phyloP scores from a whole-genome alignment of 2,888 invertebrate species.

The Acrobasis repandana region DNA sequence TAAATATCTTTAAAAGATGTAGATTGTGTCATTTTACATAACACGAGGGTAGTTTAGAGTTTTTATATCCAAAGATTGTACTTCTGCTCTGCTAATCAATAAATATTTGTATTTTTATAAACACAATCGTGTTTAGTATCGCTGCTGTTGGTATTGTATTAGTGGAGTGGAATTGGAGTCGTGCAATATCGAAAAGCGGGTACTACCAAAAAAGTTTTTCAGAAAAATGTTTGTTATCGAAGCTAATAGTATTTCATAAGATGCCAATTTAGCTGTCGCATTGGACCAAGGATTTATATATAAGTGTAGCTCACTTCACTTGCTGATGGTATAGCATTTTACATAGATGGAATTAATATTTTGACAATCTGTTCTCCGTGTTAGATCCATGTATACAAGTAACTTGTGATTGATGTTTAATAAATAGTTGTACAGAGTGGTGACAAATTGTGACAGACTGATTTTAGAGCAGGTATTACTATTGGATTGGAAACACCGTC shows the following conservation, averaged over 20 bases:
- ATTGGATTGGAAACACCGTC: slow-evolving; percentile 38
- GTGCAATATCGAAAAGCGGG: slow-evolving; percentile 60
- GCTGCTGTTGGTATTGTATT: slow-evolving; percentile 28
- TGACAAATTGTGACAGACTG: slow-evolving; percentile 66
- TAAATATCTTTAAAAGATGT: not conserved
- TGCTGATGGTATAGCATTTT: slow-evolving; percentile 70
- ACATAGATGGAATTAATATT: slow-evolving; percentile 49
- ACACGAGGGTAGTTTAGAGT: slow-evolving; percentile 27
- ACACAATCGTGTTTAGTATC: slow-evolving; percentile 23
- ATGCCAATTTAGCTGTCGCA: slow-evolving; percentile 77
- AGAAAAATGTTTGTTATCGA: slow-evolving; percentile 44
- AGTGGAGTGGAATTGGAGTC: slow-evolving; percentile 37
- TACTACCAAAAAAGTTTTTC: slow-evolving; percentile 41
- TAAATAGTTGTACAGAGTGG: slow-evolving; percentile 61
- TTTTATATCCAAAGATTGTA: slow-evolving; percentile 24
- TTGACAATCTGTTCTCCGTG: slow-evolving; percentile 67
- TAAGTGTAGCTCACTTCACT: slow-evolving; percentile 77
- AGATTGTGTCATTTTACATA: slow-evolving; percentile 26
- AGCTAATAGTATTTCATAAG: slow-evolving; percentile 67
- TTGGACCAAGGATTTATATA: slow-evolving; percentile 75
- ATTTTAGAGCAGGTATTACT: slow-evolving; percentile 60
- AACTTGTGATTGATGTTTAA: slow-evolving; percentile 73
- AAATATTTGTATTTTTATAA: slow-evolving; percentile 30
- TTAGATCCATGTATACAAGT: slow-evolving; percentile 75
- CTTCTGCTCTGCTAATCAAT: slow-evolving; percentile 33